Conservation (phyloP, 2,797 vertebrate genomes). For the Argyrosomus regius region DNA sequence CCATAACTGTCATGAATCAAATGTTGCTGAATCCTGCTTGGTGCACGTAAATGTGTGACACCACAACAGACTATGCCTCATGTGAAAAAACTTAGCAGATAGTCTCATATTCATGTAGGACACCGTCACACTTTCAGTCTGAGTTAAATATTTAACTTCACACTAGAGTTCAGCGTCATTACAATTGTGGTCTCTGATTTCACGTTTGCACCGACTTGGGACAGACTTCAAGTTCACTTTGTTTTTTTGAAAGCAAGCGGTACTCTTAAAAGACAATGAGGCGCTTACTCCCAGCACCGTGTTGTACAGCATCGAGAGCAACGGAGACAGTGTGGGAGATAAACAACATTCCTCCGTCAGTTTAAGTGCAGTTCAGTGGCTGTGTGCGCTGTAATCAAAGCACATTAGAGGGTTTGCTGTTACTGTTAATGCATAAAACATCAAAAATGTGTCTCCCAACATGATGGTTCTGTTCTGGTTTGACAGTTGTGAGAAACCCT, state of each 20-base stretch:
- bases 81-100: not conserved
- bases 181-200: conserved; percentile 37
- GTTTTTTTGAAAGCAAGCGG: conserved; percentile 11
- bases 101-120: not conserved
- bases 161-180: conserved; percentile 20
- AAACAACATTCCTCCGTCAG: conserved; percentile 37
- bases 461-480: conserved; percentile 45
- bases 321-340: conserved; percentile 21
- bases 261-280: conserved; percentile 27
- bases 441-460: conserved; percentile 39
- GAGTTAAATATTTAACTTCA: conserved; percentile 14
- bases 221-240: conserved; percentile 25
- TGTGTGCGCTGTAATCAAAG: conserved; percentile 34
- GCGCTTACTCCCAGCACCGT: conserved; percentile 15
- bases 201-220: conserved; percentile 1
- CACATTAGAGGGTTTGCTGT: conserved; percentile 52
- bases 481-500: conserved; percentile 34
- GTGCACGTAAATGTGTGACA: not conserved
- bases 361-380: conserved; percentile 12
- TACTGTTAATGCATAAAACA: conserved; percentile 62
- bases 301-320: conserved; percentile 22
- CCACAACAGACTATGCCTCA: not conserved
- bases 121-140: not conserved
- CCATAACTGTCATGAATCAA: not conserved
- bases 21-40: not conserved